Evolutionary conservation across 1,140 invertebrate species (phyloP).

Genomic region (Bombus haemorrhoidalis): DNA sequence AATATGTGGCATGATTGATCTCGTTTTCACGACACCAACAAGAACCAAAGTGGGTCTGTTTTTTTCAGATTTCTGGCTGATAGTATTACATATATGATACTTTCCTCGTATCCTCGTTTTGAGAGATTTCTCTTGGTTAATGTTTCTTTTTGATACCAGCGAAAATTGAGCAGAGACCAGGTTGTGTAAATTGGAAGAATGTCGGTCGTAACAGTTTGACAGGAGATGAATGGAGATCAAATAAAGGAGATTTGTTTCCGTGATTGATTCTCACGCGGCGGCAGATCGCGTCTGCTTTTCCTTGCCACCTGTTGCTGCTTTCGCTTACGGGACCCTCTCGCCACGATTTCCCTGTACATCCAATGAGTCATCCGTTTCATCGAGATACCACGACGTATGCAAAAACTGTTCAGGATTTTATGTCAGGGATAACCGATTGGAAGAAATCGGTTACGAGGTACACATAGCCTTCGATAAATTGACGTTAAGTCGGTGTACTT

Average conservation of each 20-base stretch:
- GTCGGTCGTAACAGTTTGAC: background rate
- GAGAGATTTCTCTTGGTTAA: background rate
- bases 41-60: background rate
- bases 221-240: background rate
- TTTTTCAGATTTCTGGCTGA: background rate
- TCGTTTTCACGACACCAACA: background rate
- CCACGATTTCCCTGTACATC: constrained; percentile 26
- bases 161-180: background rate
- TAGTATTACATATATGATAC: too few relatives aligned
- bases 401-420: background rate
- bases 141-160: background rate
- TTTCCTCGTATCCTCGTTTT: background rate
- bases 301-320: constrained; percentile 57
- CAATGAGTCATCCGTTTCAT: background rate
- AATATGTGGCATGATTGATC: constrained; percentile 11
- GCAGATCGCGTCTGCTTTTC: constrained; percentile 28
- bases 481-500: too few relatives aligned
- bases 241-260: background rate
- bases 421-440: background rate
- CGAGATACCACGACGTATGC: background rate
- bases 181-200: background rate
- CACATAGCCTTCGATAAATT: too few relatives aligned
- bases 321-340: constrained; percentile 20
- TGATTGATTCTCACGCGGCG: constrained; percentile 8
- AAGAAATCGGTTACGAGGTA: background rate